Evolutionary conservation across 2,888 invertebrate species (phyloP), one percentile per base, ranked within the genome.

Genomic region (Ectropis crepuscularia): DNA sequence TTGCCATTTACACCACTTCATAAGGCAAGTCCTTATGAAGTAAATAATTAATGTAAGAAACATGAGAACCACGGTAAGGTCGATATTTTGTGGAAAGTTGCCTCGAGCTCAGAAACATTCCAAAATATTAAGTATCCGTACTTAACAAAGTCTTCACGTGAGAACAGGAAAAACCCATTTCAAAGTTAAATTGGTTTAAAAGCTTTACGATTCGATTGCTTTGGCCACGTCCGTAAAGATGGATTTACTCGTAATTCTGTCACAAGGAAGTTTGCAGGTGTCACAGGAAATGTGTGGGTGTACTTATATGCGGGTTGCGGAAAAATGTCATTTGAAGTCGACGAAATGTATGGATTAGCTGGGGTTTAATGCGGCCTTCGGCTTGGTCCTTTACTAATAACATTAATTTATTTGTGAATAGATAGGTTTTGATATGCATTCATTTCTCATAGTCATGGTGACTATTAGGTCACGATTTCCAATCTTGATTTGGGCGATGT

Each of bases 141-240:
- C 47, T 47, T 28, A 28, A 16, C 68, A 72, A 72, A 73, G 47
- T 47, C 71, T 74, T 73, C 63, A 61, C 68, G 63, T 65, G 54
- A 70, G 74, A 77, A 74, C 72, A 73, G 74, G 78, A 77, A 85
- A 83, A 87, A 84, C 80, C 80, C 71, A 86, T 86, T 86, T 83
- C 80, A 86, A 88, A 88, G 85, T 88, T 88, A 86, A 88, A 88
- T 88, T 86, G 85, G 84, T 83, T 83, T 70, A 77, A 84, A 84
- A 76, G 81, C 84, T 76, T 74, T 77, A 69, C 75, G 74, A 78
- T 82, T 77, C 75, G 75, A 85, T 81, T 80, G 16, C 45, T 46
- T 11, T 28, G 11, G 6, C 38, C 38, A 28, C 47, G 47, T 28
- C 47, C 28, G 47, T 47, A 28, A 47, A 28, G 6, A 28, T 28